Percentiles rank a stretch among this genome's conserved stretches.
phyloP scores from a whole-genome alignment of 2,797 vertebrate species.

The Adelosebastes latens region DNA sequence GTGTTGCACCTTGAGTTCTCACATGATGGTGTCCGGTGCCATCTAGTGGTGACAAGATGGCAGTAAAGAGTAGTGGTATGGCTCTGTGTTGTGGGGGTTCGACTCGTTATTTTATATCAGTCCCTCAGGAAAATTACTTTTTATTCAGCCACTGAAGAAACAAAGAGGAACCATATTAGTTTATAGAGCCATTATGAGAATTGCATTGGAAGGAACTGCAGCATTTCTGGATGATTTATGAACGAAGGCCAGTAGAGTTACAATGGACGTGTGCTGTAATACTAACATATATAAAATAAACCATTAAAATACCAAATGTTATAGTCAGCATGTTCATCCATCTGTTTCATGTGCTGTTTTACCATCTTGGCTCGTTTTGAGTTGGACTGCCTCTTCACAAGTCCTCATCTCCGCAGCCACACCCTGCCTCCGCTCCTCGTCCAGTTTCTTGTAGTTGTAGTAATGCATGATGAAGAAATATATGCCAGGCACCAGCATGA shows the following conservation, averaged over 20 bases:
- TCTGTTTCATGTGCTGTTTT: constrained; percentile 24
- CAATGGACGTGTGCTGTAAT: background rate
- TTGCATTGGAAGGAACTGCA: background rate
- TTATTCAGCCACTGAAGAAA: constrained; percentile 20
- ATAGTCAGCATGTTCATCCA: constrained; percentile 21
- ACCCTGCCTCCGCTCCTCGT: constrained; percentile 67
- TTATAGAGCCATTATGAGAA: constrained; percentile 18
- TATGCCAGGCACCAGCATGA: constrained; percentile 84
- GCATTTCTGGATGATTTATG: constrained; percentile 7
- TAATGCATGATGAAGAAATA: constrained; percentile 89
- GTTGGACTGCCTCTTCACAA: constrained; percentile 60
- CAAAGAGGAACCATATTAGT: constrained; percentile 11
- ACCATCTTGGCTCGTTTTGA: constrained; percentile 51
- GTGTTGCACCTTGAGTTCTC: background rate
- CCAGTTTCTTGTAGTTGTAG: constrained; percentile 86
- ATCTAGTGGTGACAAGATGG: constrained; percentile 67
- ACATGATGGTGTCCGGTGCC: constrained; percentile 57
- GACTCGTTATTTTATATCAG: background rate
- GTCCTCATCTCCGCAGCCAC: constrained; percentile 61
- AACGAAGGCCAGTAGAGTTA: background rate
- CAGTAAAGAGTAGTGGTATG: background rate
- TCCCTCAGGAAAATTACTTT: constrained; percentile 17
- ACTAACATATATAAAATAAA: constrained; percentile 26
- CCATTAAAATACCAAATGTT: constrained; percentile 17
- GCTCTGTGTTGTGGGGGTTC: background rate